Evolutionary conservation across 2,888 invertebrate genomes (phyloP).

Genomic region (Limnephilus marmoratus): DNA sequence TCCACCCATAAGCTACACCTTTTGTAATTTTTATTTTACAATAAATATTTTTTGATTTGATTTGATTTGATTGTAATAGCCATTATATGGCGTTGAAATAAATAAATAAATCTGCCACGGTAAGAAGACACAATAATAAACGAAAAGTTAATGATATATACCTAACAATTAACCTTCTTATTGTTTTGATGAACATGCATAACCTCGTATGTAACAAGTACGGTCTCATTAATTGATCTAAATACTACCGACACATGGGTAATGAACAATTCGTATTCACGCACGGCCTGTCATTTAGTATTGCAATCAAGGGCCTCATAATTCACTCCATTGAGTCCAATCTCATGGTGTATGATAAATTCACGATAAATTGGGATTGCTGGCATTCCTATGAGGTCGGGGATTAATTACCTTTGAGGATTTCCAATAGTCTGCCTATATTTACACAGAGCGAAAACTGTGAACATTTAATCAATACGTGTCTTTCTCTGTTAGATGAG

Average conservation of each 20-base stretch:
- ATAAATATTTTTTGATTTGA: no score
- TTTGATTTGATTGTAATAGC: no score
- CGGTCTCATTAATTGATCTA: not conserved
- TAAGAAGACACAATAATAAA: no score
- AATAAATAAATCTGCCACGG: no score
- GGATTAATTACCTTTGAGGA: not conserved
- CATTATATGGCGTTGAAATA: no score
- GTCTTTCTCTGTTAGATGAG: not conserved
- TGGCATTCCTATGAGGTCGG: not conserved
- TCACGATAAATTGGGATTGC: not conserved
- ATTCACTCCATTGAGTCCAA: not conserved
- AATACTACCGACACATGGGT: not conserved
- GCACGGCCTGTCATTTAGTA: not conserved
- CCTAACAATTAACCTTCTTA: no score
- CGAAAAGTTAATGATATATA: no score
- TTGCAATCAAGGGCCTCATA: not conserved
- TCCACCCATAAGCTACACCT: no score
- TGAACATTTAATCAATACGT: not conserved
- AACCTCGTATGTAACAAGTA: not conserved
- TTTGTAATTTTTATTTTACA: no score
- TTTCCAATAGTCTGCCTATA: not conserved
- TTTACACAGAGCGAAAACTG: not conserved
- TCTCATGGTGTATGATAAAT: not conserved
- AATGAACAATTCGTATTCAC: not conserved
- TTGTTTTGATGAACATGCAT: not conserved